A percentile compares a stretch with the other conserved stretches of the same genome.
Evolutionary conservation across 53 echinoderm and acorn worm genomes (phyloP).

Genomic region (Echinarachnius parma): DNA sequence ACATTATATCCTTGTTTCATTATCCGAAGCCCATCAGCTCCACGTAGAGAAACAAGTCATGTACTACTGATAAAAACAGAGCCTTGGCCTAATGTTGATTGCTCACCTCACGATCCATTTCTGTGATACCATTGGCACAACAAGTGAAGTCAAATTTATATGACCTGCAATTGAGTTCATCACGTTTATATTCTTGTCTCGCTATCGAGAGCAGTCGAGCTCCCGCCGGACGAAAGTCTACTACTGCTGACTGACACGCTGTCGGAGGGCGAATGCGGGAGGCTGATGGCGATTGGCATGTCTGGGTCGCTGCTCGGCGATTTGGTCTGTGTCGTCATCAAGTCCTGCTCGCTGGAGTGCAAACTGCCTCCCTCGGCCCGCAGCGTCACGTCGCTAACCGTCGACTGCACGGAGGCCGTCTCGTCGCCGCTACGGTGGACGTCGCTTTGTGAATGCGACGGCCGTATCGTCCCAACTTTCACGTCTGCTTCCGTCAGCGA

Average conservation of each 20-base stretch:
- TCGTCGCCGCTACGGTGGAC: conserved; percentile 24
- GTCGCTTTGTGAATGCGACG: conserved; percentile 34
- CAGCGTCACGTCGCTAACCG: conserved; percentile 32
- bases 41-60: too few species aligned
- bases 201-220: conserved; percentile 32
- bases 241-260: conserved; percentile 22
- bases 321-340: conserved; percentile 22
- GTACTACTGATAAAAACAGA: too few species aligned
- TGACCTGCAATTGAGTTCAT: too few species aligned
- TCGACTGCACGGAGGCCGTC: conserved; percentile 12
- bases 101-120: too few species aligned
- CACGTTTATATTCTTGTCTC: conserved; percentile 35
- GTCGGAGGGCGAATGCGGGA: conserved; percentile 26
- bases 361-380: conserved; percentile 37
- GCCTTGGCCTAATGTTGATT: too few species aligned
- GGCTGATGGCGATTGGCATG: conserved; percentile 21
- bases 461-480: background rate
- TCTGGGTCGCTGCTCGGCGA: conserved; percentile 39
- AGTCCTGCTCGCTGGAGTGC: conserved; percentile 25
- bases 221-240: conserved; percentile 23
- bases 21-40: too few species aligned
- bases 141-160: too few species aligned
- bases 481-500: conserved; percentile 34
- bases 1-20: too few species aligned
- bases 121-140: too few species aligned